These are phyloP conservation scores for Periphyllus acericola DNA, from an alignment of 2,888 invertebrate species.

Conservation along the genomic window DNA sequence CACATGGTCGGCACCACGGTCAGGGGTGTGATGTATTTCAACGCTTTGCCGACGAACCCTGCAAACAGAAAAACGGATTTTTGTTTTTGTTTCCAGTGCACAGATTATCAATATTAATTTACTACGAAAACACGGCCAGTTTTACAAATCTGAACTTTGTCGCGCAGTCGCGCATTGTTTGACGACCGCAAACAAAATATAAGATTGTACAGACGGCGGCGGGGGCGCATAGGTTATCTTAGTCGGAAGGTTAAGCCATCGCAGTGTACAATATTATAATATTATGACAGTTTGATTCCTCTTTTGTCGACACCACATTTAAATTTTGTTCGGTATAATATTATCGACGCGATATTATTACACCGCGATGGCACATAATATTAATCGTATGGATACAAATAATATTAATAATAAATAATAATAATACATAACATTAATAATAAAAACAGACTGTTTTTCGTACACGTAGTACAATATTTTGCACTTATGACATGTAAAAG, in stretches of 20 bases:
- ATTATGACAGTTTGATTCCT: background rate
- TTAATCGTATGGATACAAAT: background rate
- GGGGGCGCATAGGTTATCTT: background rate
- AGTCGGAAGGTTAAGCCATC: background rate
- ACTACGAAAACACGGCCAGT: background rate
- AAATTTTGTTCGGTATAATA: background rate
- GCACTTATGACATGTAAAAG: too few relatives aligned
- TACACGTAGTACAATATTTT: too few relatives aligned
- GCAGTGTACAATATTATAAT: background rate
- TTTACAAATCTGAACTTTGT: background rate
- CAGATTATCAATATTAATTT: too few relatives aligned
- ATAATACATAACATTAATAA: too few relatives aligned
- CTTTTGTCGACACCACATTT: background rate
- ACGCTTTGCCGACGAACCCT: conserved; percentile 54
- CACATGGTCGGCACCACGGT: conserved; percentile 62
- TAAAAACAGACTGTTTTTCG: too few relatives aligned
- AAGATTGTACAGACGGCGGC: background rate
- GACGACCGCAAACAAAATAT: background rate
- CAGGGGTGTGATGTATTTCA: conserved; percentile 61
- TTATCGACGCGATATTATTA: background rate
- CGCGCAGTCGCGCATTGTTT: background rate
- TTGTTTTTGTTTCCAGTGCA: too few relatives aligned
- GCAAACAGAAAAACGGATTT: conserved; percentile 1
- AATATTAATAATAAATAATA: too few relatives aligned
- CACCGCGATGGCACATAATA: background rate